Evolutionary conservation across 2,888 invertebrate species (phyloP), one percentile per base, ranked within the genome.

Genomic region (Diplazon laetatorius): DNA sequence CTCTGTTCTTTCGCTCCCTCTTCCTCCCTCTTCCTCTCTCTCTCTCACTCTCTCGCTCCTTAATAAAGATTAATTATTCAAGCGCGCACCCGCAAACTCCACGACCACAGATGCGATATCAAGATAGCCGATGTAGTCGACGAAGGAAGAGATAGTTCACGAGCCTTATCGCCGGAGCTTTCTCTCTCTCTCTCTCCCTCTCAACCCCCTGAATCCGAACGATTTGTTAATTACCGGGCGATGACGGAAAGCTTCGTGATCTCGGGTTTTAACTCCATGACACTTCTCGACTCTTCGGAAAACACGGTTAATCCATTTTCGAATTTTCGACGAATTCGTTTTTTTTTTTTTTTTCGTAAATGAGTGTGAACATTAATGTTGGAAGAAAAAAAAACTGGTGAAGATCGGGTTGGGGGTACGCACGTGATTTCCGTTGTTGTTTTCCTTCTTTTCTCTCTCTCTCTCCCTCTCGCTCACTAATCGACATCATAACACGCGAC

Each of bases 21-120:
- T 42, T 57, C 6, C 52, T 65, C 55, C 37, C 46, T 39, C 78
- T 74, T 22, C 37, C 37, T 39, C 46, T 35, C 37, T 18, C 9
- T 12, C 9, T 16, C 50, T 12, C 9, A 62, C 71, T 42, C 70
- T 14, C 71, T 75, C 63, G 44, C 71, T 48, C 78, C 76, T 76
- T 79, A 79, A 79, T 79, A 76, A 79, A 71, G 78, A 79, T 79
- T 79, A 79, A 79, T 79, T 76, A 79, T 79, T 79, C 76, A 46
- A 60, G 52, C 60, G 55, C 76, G 76, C 78, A 68, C 66, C 71
- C 76, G 57, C 70, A 48, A 71, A 12, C 62, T 44, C 30, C 30
- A 30, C 30, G 44, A 20, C 35, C 63, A 63, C 63, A 44, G 44
- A 63, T 50, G 55, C 68, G 66, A 60, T 78, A 74, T 74, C 74